These are phyloP conservation scores for Panorpa germanica DNA, from an alignment of 2,888 invertebrate genomes.

Conservation along the genomic window DNA sequence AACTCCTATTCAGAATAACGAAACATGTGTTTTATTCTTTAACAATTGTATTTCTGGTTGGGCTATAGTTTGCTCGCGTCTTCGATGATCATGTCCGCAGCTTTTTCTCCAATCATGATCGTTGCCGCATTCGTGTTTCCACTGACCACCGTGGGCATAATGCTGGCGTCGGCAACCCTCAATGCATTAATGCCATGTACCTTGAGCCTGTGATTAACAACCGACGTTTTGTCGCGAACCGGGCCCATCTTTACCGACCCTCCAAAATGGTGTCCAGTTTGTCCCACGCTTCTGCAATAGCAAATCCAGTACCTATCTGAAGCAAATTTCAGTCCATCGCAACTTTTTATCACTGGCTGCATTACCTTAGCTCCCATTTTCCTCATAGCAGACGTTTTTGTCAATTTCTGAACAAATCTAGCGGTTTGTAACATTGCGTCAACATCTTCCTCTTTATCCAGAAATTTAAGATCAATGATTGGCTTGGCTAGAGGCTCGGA, in stretches of 20 bases:
- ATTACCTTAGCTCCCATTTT: slow-evolving; percentile 20
- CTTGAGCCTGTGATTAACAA: slow-evolving; percentile 28
- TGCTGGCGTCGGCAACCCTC: slow-evolving; percentile 39
- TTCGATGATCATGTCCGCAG: slow-evolving; percentile 8
- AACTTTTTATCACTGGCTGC: slow-evolving; percentile 17
- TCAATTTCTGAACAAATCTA: slow-evolving; percentile 21
- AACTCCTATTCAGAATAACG: no score
- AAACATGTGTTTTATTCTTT: no score
- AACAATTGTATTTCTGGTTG: no score
- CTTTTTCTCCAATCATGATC: slow-evolving; percentile 11
- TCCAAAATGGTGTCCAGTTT: slow-evolving; percentile 43
- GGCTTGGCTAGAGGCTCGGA: slow-evolving; percentile 36
- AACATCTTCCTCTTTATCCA: slow-evolving; percentile 32
- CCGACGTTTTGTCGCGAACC: slow-evolving; percentile 22
- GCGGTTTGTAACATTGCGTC: slow-evolving; percentile 25
- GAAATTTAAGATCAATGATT: slow-evolving; percentile 39
- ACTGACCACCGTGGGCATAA: slow-evolving; percentile 43
- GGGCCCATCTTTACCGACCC: slow-evolving; percentile 53
- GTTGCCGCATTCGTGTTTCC: slow-evolving; percentile 24
- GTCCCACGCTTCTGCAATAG: slow-evolving; percentile 29
- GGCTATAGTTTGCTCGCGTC: no score
- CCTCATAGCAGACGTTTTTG: slow-evolving; percentile 23
- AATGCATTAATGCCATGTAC: slow-evolving; percentile 33
- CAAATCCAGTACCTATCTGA: slow-evolving; percentile 34
- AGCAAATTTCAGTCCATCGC: slow-evolving; percentile 31